Evolutionary conservation across 2,797 vertebrate genomes (phyloP).

Genomic region (Eulemur albifrons): DNA sequence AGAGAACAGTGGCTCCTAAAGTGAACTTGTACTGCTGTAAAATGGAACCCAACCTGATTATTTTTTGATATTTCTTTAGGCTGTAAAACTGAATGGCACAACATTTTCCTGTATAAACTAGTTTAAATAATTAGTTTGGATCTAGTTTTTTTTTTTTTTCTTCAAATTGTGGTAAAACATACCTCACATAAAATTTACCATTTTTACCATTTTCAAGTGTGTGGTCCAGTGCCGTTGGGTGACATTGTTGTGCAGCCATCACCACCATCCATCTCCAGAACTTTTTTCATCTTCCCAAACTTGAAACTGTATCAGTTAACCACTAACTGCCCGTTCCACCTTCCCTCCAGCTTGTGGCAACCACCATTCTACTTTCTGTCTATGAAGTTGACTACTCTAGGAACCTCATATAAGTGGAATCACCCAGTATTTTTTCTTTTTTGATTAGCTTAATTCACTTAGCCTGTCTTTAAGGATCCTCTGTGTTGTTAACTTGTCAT

Average conservation of each 20-base stretch:
- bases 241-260: neutral
- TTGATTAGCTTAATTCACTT: neutral
- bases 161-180: neutral
- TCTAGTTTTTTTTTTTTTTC: neutral
- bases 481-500: neutral
- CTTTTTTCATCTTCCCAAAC: neutral
- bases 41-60: neutral
- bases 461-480: neutral
- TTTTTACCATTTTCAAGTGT: neutral
- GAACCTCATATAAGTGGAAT: neutral
- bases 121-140: slow-evolving; percentile 3
- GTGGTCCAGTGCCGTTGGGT: neutral
- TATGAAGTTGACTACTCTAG: neutral
- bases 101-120: neutral
- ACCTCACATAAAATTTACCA: neutral
- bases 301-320: neutral
- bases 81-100: neutral
- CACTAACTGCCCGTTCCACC: neutral
- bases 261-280: neutral
- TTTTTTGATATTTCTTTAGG: neutral
- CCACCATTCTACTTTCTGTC: neutral
- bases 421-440: neutral
- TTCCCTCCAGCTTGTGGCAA: neutral
- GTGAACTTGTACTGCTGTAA: neutral
- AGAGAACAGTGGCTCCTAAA: neutral